phyloP scores from a whole-genome alignment of 2,797 vertebrate species.

The Channallabes apus region DNA sequence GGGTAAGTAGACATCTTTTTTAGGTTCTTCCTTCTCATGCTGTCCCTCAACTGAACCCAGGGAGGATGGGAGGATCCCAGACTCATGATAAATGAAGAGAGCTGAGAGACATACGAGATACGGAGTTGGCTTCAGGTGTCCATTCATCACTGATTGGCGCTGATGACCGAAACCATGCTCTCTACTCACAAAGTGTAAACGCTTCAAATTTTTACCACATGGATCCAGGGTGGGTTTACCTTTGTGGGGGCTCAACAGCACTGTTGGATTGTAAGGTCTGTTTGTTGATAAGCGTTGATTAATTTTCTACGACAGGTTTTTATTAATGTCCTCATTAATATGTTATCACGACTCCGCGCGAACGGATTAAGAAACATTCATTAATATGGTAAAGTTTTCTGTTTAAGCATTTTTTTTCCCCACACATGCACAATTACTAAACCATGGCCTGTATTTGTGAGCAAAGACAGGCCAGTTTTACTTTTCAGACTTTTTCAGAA shows the following conservation, averaged over 20 bases:
- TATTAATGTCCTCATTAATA: not conserved
- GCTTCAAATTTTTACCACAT: not conserved
- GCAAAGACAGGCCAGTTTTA: not conserved
- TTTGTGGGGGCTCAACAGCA: not conserved
- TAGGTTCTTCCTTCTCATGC: constrained; percentile 13
- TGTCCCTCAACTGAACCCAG: constrained; percentile 40
- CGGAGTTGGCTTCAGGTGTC: constrained; percentile 36
- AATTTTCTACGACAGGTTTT: not conserved
- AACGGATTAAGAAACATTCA: not conserved
- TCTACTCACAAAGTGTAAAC: constrained; percentile 7
- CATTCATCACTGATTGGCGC: constrained; percentile 40
- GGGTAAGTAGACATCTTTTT: constrained; percentile 32
- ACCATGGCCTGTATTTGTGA: not conserved
- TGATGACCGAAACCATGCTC: constrained; percentile 12
- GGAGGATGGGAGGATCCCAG: constrained; percentile 18
- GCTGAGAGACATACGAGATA: constrained; percentile 14
- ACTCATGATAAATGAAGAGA: constrained; percentile 26
- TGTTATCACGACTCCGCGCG: not conserved
- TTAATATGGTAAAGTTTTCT: too few species aligned
- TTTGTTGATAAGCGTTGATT: not conserved
- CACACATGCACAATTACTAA: not conserved
- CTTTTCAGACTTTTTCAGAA: constrained; percentile 5
- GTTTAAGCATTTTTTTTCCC: not conserved
- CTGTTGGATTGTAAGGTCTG: not conserved
- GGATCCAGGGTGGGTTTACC: not conserved